phyloP scores from a whole-genome alignment of 1,140 invertebrate genomes.

The Drosophila triauraria region DNA sequence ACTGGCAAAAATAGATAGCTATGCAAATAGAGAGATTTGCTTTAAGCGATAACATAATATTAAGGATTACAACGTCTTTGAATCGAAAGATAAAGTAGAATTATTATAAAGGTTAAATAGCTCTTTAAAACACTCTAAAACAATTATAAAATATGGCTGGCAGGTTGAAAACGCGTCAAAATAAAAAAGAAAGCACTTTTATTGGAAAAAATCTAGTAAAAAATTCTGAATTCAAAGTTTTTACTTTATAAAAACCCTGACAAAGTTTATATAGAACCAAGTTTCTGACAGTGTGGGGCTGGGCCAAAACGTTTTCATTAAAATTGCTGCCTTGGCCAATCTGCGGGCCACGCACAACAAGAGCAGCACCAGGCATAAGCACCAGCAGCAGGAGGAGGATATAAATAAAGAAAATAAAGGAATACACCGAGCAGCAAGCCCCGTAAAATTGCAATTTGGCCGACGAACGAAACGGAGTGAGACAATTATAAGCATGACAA shows the following conservation, averaged over 20 bases:
- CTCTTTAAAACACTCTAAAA: too few species aligned
- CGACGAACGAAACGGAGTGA: constrained; percentile 61
- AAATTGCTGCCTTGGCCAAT: constrained; percentile 71
- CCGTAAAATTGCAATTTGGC: constrained; percentile 70
- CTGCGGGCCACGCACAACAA: constrained; percentile 51
- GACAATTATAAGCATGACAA: constrained; percentile 84
- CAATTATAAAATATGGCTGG: too few species aligned
- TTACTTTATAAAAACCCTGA: too few species aligned
- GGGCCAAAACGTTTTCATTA: constrained; percentile 79
- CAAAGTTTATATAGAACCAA: too few species aligned
- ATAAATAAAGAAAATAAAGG: constrained; percentile 19
- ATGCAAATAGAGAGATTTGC: not conserved
- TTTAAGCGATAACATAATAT: too few species aligned
- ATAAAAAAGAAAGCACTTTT: too few species aligned
- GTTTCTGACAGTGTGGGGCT: constrained; percentile 37
- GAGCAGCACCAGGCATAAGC: constrained; percentile 12
- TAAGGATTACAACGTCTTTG: too few species aligned
- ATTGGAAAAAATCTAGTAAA: too few species aligned
- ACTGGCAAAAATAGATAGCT: constrained; percentile 1
- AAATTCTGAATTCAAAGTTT: too few species aligned
- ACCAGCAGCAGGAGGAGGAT: constrained; percentile 19
- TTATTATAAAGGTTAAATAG: too few species aligned
- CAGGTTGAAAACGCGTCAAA: too few species aligned
- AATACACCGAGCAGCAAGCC: constrained; percentile 23
- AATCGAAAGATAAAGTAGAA: too few species aligned